These are phyloP conservation scores for Sabellastarte sp. DNA, from an alignment of 2,888 invertebrate genomes.

Conservation along the genomic window DNA sequence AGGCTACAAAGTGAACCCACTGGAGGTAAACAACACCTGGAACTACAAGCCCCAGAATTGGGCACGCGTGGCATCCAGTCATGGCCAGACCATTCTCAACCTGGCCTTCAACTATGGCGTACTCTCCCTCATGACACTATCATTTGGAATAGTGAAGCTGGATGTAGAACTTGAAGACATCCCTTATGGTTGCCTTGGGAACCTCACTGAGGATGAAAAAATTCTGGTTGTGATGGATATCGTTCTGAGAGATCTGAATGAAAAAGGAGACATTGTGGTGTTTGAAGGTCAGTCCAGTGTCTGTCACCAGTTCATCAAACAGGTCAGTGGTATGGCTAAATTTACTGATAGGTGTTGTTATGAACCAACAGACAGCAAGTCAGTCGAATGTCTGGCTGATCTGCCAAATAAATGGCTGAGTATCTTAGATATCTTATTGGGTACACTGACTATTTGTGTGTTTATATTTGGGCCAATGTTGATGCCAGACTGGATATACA, in stretches of 20 bases:
- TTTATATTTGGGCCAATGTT: conserved; percentile 47
- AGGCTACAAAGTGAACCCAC: conserved; percentile 12
- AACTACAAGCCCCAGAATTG: conserved; percentile 18
- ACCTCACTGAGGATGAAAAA: conserved; percentile 27
- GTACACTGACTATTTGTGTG: conserved; percentile 40
- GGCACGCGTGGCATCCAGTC: conserved; percentile 27
- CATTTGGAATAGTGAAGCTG: conserved; percentile 44
- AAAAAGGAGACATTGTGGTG: conserved; percentile 9
- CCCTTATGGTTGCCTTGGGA: conserved; percentile 36
- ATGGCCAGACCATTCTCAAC: conserved; percentile 51
- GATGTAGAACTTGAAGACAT: conserved; percentile 30
- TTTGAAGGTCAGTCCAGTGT: conserved; percentile 29
- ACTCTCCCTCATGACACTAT: conserved; percentile 48
- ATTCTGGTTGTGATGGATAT: conserved; percentile 17
- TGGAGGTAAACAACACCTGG: conserved; percentile 6
- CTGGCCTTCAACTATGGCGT: conserved; percentile 54
- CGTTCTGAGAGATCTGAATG: conserved; percentile 18
- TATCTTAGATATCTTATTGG: conserved; percentile 45
- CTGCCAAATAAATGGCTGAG: conserved; percentile 42
- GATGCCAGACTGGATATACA: conserved; percentile 39
- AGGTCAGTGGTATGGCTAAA: conserved; percentile 14
- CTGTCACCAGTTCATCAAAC: conserved; percentile 39
- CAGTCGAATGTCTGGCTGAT: conserved; percentile 11
- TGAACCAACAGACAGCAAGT: not conserved
- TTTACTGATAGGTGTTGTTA: conserved; percentile 28